Percentiles rank a stretch among this genome's conserved stretches.
These are phyloP conservation scores for Aotus griseimembra DNA, from an alignment of 2,797 vertebrate genomes.

Conservation along the genomic window DNA sequence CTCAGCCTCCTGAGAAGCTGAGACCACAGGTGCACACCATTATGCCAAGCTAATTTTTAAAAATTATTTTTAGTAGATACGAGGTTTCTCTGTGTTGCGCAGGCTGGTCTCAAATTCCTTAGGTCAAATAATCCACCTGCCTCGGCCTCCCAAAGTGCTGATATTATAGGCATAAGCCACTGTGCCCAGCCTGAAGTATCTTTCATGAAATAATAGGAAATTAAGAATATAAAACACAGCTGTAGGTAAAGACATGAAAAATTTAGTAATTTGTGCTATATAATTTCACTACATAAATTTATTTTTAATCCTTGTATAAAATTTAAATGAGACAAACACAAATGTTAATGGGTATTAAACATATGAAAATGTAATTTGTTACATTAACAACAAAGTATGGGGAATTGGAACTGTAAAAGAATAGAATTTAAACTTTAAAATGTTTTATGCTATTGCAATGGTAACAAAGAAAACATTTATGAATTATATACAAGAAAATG, in stretches of 20 bases:
- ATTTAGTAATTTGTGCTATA: not conserved
- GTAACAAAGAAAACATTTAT: not conserved
- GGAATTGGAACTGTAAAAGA: not conserved
- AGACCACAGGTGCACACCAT: too few relatives aligned
- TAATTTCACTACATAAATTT: not conserved
- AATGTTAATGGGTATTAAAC: not conserved
- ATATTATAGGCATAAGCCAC: too few relatives aligned
- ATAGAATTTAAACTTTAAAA: not conserved
- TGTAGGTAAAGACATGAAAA: not conserved
- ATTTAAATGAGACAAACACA: not conserved
- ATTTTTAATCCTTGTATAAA: not conserved
- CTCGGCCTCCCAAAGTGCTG: too few relatives aligned
- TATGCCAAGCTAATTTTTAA: too few relatives aligned
- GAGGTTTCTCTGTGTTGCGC: too few relatives aligned
- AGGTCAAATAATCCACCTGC: too few relatives aligned
- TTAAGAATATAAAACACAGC: not conserved
- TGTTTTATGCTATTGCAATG: not conserved
- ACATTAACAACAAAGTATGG: not conserved
- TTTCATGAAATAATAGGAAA: not conserved
- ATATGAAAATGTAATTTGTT: not conserved
- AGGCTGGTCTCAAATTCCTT: too few relatives aligned
- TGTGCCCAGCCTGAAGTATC: not conserved
- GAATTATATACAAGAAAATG: not conserved
- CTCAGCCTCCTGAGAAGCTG: too few relatives aligned
- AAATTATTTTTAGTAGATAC: too few relatives aligned